Percentiles rank a stretch among this genome's conserved stretches.
Evolutionary conservation across 1,140 invertebrate genomes (phyloP).

Genomic region (Acyrthosiphon pisum): DNA sequence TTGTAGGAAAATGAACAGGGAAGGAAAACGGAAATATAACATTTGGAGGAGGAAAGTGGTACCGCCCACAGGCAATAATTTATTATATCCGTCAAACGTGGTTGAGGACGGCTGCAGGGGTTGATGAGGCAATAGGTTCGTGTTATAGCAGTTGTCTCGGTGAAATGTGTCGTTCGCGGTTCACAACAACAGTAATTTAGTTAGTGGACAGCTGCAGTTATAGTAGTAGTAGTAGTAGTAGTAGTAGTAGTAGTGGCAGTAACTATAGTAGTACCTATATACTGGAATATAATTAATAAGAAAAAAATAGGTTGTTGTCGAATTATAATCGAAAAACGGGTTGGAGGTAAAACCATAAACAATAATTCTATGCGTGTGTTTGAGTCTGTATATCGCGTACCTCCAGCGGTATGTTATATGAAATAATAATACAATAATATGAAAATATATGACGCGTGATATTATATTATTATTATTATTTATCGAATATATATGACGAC

Average conservation of each 20-base stretch:
- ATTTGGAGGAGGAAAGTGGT: neutral
- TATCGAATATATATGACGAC: neutral
- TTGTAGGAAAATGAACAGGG: no score
- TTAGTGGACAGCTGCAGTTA: neutral
- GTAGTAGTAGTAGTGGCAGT: neutral
- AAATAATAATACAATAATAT: neutral
- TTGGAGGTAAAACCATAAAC: neutral
- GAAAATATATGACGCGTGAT: neutral
- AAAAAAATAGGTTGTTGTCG: neutral
- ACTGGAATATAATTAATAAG: neutral
- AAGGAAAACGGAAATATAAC: neutral
- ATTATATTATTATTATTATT: constrained; percentile 3
- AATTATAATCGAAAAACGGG: neutral
- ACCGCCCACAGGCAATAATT: neutral
- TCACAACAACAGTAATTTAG: neutral
- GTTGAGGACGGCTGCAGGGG: neutral
- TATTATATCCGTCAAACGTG: neutral
- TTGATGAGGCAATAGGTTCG: neutral
- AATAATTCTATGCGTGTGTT: neutral
- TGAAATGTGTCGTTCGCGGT: neutral
- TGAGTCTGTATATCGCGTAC: neutral
- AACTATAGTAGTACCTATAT: neutral
- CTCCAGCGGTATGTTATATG: neutral
- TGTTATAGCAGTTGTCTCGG: neutral
- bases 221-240: neutral